A percentile compares a stretch with the other conserved stretches of the same genome.
Evolutionary conservation across 1,140 invertebrate genomes (phyloP).

Genomic region (Pogonomyrmex barbatus): DNA sequence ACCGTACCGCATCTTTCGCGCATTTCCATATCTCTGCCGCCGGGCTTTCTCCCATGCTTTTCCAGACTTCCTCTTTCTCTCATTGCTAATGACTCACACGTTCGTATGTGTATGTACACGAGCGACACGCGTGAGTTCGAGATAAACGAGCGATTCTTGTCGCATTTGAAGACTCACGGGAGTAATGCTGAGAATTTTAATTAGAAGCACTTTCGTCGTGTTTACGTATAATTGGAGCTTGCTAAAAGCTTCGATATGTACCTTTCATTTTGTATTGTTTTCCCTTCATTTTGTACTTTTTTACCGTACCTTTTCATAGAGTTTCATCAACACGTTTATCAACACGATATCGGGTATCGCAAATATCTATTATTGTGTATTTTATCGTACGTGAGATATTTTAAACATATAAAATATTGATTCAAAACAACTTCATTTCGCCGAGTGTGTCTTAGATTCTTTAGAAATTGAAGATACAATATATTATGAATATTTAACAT

Average conservation of each 20-base stretch:
- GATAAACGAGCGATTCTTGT: slow-evolving; percentile 29
- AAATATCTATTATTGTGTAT: background rate
- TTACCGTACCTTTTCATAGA: background rate
- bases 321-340: background rate
- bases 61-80: background rate
- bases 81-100: slow-evolving; percentile 29
- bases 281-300: background rate
- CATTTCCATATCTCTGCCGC: slow-evolving; percentile 50
- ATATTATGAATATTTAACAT: background rate
- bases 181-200: slow-evolving; percentile 49
- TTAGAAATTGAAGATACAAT: background rate
- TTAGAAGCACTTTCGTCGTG: slow-evolving; percentile 25
- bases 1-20: slow-evolving; percentile 12
- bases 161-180: slow-evolving; percentile 10
- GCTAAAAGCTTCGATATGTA: slow-evolving; percentile 14
- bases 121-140: background rate
- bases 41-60: background rate
- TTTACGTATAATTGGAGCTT: slow-evolving; percentile 21
- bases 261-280: background rate
- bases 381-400: background rate
- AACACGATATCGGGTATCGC: background rate
- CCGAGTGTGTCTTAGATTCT: background rate
- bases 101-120: background rate
- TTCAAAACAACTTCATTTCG: background rate
- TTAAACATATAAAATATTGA: background rate